Evolutionary conservation across 2,113 vertebrate species (phyloP).

Genomic region (Platysteira castanea): DNA sequence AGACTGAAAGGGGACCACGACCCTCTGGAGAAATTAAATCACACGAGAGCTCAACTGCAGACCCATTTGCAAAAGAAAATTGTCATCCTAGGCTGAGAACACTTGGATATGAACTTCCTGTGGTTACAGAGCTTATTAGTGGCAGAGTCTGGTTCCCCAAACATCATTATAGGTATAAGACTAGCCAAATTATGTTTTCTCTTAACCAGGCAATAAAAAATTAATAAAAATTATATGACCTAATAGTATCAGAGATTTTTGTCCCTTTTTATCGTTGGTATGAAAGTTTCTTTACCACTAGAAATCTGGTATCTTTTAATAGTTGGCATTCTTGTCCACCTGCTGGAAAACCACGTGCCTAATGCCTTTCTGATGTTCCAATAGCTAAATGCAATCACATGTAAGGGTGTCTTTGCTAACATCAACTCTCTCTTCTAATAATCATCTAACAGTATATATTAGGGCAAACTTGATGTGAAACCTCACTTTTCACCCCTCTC

Average conservation of each 20-base stretch:
- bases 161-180: background rate
- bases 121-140: background rate
- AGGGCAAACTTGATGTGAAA: background rate
- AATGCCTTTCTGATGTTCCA: background rate
- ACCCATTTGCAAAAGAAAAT: background rate
- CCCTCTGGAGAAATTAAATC: background rate
- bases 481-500: background rate
- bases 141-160: background rate
- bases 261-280: background rate
- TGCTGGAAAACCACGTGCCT: background rate
- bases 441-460: background rate
- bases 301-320: background rate
- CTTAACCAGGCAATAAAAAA: background rate
- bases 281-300: background rate
- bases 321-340: background rate
- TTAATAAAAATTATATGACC: background rate
- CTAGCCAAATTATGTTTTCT: background rate
- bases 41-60: background rate
- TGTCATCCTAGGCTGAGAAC: accelerated
- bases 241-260: background rate
- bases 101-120: background rate
- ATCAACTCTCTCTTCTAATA: background rate
- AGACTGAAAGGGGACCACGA: accelerated
- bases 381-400: background rate
- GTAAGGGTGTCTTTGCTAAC: background rate